Base-by-base conservation (phyloP, 2,888 invertebrate genomes). In the Lissocephala sabroskyi region DNA sequence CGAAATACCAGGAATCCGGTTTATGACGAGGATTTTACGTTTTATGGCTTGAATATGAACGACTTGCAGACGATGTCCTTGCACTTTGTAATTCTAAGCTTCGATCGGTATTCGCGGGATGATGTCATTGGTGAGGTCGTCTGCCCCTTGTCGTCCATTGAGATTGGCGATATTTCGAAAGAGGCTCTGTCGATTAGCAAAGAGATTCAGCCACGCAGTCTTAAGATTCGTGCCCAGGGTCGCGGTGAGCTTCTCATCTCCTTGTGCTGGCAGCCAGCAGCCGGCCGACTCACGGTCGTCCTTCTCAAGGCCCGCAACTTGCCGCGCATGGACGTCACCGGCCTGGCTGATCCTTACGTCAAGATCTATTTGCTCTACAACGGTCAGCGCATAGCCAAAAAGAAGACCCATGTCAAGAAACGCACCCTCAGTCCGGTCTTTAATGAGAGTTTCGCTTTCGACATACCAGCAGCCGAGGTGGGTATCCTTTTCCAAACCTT, bases 371-470 rank as follows among this genome's bases (percentile, higher is more conserved):
- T 98, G 73, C 87, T 97, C 45, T 97, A 94, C 87, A 97, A 98
- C 86, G 95, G 96, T n/a, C 97, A 98, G 83, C 91, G 98, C 60
- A 95, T 98, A 76, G 96, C 97, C 41, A 99, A 98, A 88, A 98
- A 98, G 89, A 98, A 98, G 88, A 98, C 98, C 0, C 98, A 98
- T 84, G 97, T 98, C 41, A 98, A 98, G 89, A 98, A 97, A 85
- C 90, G 97, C 48, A 98, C 98, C 1, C 87, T 97, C 70, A 97
- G 96, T 86, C 99, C 98, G 0, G 97, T 99, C 47, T 99, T 97
- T 88, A 99, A 99, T 87, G 98, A 99, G 86, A 97, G 97, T 45
- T 98, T 99, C 86, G 95, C 97, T 45, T 98, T 98, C 84, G 98
- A 98, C 79, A 94, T 98, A 62, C 97, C 96, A 13, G 90, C 92